Conservation (phyloP, 2,113 vertebrate species). For the Pyxicephalus adspersus region DNA sequence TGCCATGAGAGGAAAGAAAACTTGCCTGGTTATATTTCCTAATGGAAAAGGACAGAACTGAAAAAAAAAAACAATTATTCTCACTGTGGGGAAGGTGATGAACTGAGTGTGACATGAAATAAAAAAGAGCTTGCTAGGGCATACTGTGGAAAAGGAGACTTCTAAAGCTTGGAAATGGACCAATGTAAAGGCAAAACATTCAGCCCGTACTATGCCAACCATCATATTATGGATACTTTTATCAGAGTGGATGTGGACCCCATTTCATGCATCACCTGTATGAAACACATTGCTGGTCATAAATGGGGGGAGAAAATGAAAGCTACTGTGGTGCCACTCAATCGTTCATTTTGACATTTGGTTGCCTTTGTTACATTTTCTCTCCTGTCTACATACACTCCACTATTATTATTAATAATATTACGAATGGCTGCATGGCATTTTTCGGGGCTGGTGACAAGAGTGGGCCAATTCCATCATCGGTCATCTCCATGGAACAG, state of each 20-base stretch:
- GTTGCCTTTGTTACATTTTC: too few relatives aligned
- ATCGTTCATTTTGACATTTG: too few relatives aligned
- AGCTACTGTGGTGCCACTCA: too few relatives aligned
- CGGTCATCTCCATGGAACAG: too few relatives aligned
- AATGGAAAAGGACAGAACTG: slow-evolving; percentile 12
- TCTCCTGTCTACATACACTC: too few relatives aligned
- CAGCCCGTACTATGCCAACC: background rate
- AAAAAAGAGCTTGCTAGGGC: slow-evolving; percentile 6
- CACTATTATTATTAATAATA: too few relatives aligned
- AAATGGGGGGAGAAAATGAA: background rate
- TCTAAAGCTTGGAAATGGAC: background rate
- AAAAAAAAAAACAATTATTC: slow-evolving; percentile 49
- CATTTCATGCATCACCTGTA: background rate
- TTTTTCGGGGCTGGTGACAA: too few relatives aligned
- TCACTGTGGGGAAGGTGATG: slow-evolving; percentile 28
- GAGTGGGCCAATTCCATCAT: too few relatives aligned
- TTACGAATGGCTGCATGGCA: too few relatives aligned
- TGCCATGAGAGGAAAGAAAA: background rate
- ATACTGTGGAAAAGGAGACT: slow-evolving; percentile 18
- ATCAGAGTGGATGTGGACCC: too few relatives aligned
- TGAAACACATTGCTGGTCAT: background rate
- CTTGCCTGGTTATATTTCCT: slow-evolving; percentile 23
- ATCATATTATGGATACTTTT: too few relatives aligned
- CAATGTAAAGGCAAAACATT: slow-evolving; percentile 38
- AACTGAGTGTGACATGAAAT: slow-evolving; percentile 40